A percentile compares a stretch with the other conserved stretches of the same genome.
Evolutionary conservation across 2,888 invertebrate genomes (phyloP).

Genomic region (Augochlorella aurata): DNA sequence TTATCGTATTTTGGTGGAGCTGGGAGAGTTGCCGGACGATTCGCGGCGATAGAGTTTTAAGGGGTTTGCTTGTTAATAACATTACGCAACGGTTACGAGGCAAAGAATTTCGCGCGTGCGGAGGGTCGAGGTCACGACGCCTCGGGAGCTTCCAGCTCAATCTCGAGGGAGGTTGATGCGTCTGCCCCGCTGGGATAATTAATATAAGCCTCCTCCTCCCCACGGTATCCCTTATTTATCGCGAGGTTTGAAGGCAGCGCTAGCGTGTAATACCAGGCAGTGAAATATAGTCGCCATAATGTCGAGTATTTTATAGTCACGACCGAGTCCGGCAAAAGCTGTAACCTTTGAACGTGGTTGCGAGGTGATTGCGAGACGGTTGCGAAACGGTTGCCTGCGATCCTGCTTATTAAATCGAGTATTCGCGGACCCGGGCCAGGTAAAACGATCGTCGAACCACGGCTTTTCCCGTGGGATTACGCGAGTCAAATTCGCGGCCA

Average conservation of each 20-base stretch:
- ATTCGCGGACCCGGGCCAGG: constrained; percentile 35
- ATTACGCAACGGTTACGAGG: constrained; percentile 48
- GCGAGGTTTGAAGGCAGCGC: constrained; percentile 50
- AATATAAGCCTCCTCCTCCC: constrained; percentile 59
- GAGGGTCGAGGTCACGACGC: constrained; percentile 43
- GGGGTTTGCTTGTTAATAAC: constrained; percentile 27
- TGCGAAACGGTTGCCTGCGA: constrained; percentile 44
- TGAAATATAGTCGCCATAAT: constrained; percentile 69
- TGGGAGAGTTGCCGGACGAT: neutral
- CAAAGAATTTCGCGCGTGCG: constrained; percentile 20
- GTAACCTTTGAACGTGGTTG: constrained; percentile 62
- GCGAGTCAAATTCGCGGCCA: constrained; percentile 29
- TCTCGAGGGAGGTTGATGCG: constrained; percentile 61
- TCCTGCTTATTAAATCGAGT: constrained; percentile 61
- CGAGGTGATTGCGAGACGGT: constrained; percentile 39
- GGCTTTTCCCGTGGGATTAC: neutral
- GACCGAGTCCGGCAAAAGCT: constrained; percentile 46
- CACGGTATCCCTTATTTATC: constrained; percentile 64
- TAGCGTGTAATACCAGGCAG: constrained; percentile 63
- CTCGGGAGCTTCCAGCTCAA: constrained; percentile 40
- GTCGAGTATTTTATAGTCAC: constrained; percentile 65
- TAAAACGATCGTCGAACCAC: constrained; percentile 28
- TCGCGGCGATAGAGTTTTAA: constrained; percentile 3
- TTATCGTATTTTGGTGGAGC: neutral
- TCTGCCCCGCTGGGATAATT: constrained; percentile 62